Conservation (phyloP, 2,113 vertebrate genomes). For the Eubucco bourcierii region DNA sequence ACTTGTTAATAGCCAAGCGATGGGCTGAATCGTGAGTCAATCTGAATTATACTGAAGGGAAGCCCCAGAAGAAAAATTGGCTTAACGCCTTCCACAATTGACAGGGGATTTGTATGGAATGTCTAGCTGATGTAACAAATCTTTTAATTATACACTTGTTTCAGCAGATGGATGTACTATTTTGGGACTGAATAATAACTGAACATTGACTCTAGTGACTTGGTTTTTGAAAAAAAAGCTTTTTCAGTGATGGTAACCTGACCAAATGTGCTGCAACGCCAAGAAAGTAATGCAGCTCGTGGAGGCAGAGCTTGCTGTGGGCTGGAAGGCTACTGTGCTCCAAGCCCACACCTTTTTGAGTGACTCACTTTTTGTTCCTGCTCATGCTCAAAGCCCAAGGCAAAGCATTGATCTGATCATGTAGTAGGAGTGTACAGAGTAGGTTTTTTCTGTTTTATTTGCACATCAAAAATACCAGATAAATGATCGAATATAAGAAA, state of each 20-base stretch:
- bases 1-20: constrained; percentile 1
- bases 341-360: constrained; percentile 31
- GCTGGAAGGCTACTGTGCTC: constrained; percentile 39
- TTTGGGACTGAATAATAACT: constrained; percentile 47
- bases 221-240: neutral
- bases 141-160: constrained; percentile 35
- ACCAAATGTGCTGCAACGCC: neutral
- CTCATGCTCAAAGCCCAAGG: constrained; percentile 11
- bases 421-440: constrained; percentile 36
- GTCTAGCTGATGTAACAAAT: constrained; percentile 40
- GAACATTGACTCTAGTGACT: constrained; percentile 38
- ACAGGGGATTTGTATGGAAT: neutral
- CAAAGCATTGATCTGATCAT: constrained; percentile 13
- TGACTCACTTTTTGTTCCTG: constrained; percentile 34
- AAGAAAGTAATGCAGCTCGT: constrained; percentile 34
- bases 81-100: constrained; percentile 22
- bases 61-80: constrained; percentile 5
- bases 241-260: constrained; percentile 14
- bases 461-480: neutral
- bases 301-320: neutral
- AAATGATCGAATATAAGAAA: constrained; percentile 14
- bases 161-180: constrained; percentile 47
- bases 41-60: constrained; percentile 3
- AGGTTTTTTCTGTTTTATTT: constrained; percentile 21
- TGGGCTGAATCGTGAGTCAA: neutral